Evolutionary conservation across 2,113 vertebrate species (phyloP).

Genomic region (Piliocolobus tephrosceles): DNA sequence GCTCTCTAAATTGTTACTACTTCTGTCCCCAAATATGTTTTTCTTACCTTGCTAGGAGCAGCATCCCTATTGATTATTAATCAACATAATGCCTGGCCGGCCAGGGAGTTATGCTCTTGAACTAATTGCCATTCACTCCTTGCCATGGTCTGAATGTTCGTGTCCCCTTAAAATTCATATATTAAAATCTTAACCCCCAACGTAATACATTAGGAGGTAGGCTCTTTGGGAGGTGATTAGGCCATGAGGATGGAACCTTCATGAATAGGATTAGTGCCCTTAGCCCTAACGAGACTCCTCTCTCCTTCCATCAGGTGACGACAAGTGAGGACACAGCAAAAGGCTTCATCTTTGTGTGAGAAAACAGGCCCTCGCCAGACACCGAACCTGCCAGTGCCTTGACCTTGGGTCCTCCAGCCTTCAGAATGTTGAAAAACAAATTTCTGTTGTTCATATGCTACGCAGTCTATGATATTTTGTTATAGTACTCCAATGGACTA

Average conservation of each 20-base stretch:
- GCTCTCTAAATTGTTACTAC: background rate
- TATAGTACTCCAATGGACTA: background rate
- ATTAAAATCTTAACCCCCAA: background rate
- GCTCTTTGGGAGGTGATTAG: background rate
- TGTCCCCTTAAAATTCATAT: background rate
- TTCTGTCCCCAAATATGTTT: background rate
- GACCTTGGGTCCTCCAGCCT: background rate
- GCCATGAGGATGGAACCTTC: background rate
- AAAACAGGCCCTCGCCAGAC: background rate
- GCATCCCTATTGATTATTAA: background rate
- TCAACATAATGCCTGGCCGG: background rate
- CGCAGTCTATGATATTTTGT: background rate
- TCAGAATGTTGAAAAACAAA: background rate
- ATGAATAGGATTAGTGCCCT: background rate
- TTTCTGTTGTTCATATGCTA: background rate
- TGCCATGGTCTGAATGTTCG: background rate
- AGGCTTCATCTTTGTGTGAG: background rate
- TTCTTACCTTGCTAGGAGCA: background rate
- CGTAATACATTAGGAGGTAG: background rate
- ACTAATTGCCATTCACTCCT: background rate
- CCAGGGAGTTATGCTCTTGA: background rate
- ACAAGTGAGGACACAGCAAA: background rate
- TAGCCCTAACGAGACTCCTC: background rate
- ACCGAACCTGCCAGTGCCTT: background rate
- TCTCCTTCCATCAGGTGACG: background rate